Base-by-base conservation (phyloP, 2,113 vertebrate genomes). In the Tursiops truncatus region DNA sequence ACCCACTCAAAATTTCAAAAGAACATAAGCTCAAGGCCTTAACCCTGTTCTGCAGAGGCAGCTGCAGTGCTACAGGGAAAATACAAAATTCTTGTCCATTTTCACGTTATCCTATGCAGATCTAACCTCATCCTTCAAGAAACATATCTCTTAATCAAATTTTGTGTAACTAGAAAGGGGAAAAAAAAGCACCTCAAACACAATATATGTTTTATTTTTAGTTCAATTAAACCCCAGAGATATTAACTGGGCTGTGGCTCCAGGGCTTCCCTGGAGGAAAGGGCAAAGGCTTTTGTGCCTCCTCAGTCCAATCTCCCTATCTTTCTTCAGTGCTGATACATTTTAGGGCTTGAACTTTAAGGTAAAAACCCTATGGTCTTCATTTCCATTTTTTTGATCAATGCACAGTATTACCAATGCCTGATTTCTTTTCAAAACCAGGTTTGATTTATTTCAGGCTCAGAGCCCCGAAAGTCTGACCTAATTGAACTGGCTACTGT, bases 131-230 rank as follows among this genome's bases (percentile, higher is more conserved):
- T 86, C 47, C 89, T 94, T 93, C 41, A 89, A 96, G 88, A 96
- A 96, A 95, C 6, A 44, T 71, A 96, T 94, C 84, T 81, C 26
- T 96, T 86, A 88, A 97, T 97, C 28, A 94, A 95, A 88, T 89
- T 91, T 68, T 96, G 71, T 68, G 81, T 74, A 97, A 96, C 92
- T 47, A 93, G 28, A 92, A 95, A 68, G 26, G 47, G 6, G 25
- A 8, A 71, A 77, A 71, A 77, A 79, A 97, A 79, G 44, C 73
- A 97, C 81, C 63, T 96, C 38, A 96, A 97, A 68, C 3, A 82
- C 8, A 93, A 74, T 93, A 90, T 96, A n/a, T 83, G 21, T 83
- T 95, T 98, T 97, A 97, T 96, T 97, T 98, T 97, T 97, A 97
- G 93, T 93, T 96, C 53, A 95, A n/a, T 96, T 98, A 95, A 89